Conservation (phyloP, 2,888 invertebrate genomes). For the Cinara cedri region DNA sequence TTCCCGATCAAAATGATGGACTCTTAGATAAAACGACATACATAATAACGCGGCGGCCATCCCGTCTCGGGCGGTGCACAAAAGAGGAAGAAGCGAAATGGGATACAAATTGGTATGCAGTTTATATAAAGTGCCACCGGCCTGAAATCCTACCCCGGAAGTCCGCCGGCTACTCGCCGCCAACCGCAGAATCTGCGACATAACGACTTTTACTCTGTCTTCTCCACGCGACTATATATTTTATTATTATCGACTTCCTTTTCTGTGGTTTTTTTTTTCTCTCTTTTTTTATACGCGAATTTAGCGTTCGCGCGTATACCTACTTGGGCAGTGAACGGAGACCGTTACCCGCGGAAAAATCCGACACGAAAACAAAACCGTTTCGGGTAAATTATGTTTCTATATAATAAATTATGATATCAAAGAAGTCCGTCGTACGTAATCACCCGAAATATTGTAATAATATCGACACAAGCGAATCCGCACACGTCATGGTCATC, state of each 20-base stretch:
- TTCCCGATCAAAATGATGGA: slow-evolving; percentile 5
- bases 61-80: not conserved
- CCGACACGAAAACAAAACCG: too few relatives aligned
- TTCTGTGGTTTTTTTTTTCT: too few relatives aligned
- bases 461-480: too few relatives aligned
- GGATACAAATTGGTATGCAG: slow-evolving; percentile 24
- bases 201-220: slow-evolving; percentile 22
- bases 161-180: not conserved
- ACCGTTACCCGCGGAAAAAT: too few relatives aligned
- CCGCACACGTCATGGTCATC: too few relatives aligned
- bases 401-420: too few relatives aligned
- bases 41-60: not conserved
- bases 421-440: too few relatives aligned
- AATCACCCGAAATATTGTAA: too few relatives aligned
- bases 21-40: not conserved
- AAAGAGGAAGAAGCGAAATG: not conserved
- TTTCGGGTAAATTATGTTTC: too few relatives aligned
- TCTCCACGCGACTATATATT: not conserved
- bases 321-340: too few relatives aligned
- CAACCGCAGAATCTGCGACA: not conserved
- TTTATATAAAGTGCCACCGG: slow-evolving; percentile 3
- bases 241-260: not conserved
- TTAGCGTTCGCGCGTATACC: too few relatives aligned
- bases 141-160: slow-evolving; percentile 3
- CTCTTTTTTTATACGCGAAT: too few relatives aligned